Conservation (phyloP, 1,140 invertebrate species). For the Protaetia brevitarsis region DNA sequence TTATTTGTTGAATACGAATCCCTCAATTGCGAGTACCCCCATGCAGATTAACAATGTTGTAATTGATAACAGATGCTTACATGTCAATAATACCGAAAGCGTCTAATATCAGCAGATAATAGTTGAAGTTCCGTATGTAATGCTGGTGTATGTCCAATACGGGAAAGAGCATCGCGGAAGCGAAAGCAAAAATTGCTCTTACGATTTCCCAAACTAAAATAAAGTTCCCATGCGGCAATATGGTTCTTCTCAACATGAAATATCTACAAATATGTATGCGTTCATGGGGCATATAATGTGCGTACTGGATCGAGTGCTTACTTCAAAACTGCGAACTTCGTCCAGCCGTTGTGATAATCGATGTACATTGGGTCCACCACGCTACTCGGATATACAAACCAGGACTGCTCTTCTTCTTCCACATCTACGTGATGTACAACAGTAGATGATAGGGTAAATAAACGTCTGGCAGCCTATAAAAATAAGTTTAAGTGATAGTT, state of each 20-base stretch:
- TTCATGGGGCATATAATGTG: neutral
- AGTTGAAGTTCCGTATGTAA: neutral
- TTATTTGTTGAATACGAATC: too few relatives aligned
- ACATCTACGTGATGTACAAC: neutral
- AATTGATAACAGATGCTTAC: neutral
- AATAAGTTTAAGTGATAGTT: neutral
- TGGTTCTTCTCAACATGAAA: slow-evolving; percentile 26
- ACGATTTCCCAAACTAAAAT: slow-evolving; percentile 41
- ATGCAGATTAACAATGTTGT: neutral
- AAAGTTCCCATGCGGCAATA: slow-evolving; percentile 30
- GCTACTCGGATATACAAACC: slow-evolving; percentile 14
- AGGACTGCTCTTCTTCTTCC: slow-evolving; percentile 10
- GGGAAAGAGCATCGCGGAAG: slow-evolving; percentile 26
- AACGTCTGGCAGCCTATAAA: slow-evolving; percentile 12
- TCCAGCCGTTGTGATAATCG: slow-evolving; percentile 16
- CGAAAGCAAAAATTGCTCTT: slow-evolving; percentile 45
- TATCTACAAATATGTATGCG: neutral
- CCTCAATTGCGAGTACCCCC: too few relatives aligned
- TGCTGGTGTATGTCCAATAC: neutral
- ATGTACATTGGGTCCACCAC: neutral
- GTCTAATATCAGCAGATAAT: neutral
- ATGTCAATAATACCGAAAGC: neutral
- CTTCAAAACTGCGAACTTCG: neutral
- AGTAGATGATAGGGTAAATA: neutral
- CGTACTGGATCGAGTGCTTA: neutral